phyloP scores from a whole-genome alignment of 1,140 invertebrate species.

The Agraylea sexmaculata region DNA sequence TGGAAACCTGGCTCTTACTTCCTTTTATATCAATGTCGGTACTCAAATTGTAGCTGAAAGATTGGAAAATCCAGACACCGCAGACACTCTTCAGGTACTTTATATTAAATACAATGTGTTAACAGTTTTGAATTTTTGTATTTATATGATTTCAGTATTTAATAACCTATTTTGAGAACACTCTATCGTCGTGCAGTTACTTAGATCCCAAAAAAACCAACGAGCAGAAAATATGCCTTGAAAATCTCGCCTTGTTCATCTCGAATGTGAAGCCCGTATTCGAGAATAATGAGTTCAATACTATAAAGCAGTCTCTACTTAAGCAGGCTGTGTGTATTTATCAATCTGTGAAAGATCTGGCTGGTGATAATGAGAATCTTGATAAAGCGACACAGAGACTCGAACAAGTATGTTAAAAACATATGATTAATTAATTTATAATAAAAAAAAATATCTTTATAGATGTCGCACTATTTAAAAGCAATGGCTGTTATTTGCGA shows the following conservation, averaged over 20 bases:
- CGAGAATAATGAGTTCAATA: background rate
- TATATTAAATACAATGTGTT: constrained; percentile 2
- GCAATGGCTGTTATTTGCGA: constrained; percentile 13
- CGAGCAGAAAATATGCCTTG: constrained; percentile 9
- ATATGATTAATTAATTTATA: background rate
- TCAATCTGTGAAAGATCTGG: background rate
- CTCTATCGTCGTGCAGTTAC: constrained; percentile 2
- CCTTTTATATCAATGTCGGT: constrained; percentile 12
- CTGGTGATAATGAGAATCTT: background rate
- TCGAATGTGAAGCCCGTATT: constrained; percentile 10
- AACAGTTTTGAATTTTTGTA: background rate
- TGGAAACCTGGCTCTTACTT: constrained; percentile 10
- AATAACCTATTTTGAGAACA: constrained; percentile 15
- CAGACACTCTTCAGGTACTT: background rate
- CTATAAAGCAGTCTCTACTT: background rate
- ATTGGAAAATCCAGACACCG: constrained; percentile 3
- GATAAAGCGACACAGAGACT: too few species aligned
- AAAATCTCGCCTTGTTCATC: constrained; percentile 13
- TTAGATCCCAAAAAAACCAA: constrained; percentile 3
- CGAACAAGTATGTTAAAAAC: too few species aligned
- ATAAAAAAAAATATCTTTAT: constrained; percentile 1
- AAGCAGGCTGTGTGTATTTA: background rate
- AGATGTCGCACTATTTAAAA: constrained; percentile 18
- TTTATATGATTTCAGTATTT: constrained; percentile 15
- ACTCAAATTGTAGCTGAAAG: constrained; percentile 1